A percentile compares a stretch with the other conserved stretches of the same genome.
Conservation (phyloP, 2,888 invertebrate species). For the Archips crataeganus region DNA sequence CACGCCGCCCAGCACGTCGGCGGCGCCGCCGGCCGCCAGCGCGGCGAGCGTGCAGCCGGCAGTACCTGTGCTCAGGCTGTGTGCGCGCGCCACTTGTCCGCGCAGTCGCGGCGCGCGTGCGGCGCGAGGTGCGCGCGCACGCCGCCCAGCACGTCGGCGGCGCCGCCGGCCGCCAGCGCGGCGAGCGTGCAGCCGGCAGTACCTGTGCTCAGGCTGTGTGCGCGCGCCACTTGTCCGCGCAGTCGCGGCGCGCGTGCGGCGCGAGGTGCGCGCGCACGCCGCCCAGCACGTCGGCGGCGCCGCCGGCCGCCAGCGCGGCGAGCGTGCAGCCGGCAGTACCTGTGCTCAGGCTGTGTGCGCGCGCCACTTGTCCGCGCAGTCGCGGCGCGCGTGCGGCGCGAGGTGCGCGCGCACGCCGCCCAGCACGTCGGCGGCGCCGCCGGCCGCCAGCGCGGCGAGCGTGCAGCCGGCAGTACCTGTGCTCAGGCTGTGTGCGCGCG, state of each 20-base stretch:
- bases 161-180: too few relatives aligned
- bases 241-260: constrained; percentile 76
- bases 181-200: constrained; percentile 90
- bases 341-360: constrained; percentile 71
- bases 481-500: constrained; percentile 49
- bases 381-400: constrained; percentile 83
- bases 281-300: constrained; percentile 95
- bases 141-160: constrained; percentile 96
- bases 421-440: constrained; percentile 95
- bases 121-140: constrained; percentile 95
- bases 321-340: constrained; percentile 97
- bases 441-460: constrained; percentile 95
- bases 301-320: constrained; percentile 95
- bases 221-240: constrained; percentile 76
- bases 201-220: constrained; percentile 86
- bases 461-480: constrained; percentile 96
- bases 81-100: constrained; percentile 73
- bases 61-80: constrained; percentile 60
- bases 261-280: constrained; percentile 96
- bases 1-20: constrained; percentile 96
- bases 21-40: too few relatives aligned
- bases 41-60: constrained; percentile 87
- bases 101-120: constrained; percentile 62
- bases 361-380: constrained; percentile 78
- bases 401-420: constrained; percentile 96